Percentiles rank a stretch among this genome's conserved stretches.
Evolutionary conservation across 2,113 vertebrate genomes (phyloP).

Genomic region (Budorcas taxicolor): DNA sequence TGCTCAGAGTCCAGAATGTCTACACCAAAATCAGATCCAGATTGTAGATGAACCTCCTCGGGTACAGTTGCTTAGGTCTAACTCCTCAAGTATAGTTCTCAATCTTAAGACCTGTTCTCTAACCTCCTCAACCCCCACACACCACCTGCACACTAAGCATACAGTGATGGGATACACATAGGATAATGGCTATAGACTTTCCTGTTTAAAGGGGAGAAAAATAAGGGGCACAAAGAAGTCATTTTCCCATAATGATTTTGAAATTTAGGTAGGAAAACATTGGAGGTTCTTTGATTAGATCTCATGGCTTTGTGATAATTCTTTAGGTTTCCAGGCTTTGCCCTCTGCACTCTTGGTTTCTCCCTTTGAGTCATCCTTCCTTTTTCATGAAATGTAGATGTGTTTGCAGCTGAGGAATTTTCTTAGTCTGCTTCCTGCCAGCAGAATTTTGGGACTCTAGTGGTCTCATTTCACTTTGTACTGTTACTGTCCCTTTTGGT

Average conservation of each 20-base stretch:
- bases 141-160: not conserved
- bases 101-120: not conserved
- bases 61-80: not conserved
- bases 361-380: not conserved
- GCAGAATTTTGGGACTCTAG: not conserved
- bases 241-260: not conserved
- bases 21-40: not conserved
- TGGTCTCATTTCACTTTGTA: not conserved
- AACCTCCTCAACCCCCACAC: not conserved
- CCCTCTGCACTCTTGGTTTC: not conserved
- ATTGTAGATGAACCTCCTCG: not conserved
- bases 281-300: not conserved
- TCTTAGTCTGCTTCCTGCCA: not conserved
- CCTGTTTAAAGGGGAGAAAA: not conserved
- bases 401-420: not conserved
- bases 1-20: not conserved
- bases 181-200: not conserved
- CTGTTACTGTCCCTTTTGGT: not conserved
- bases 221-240: not conserved
- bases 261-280: not conserved
- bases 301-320: not conserved
- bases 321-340: not conserved
- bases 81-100: not conserved
- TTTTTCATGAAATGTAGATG: not conserved
- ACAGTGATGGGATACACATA: not conserved